Evolutionary conservation across 1,140 invertebrate genomes (phyloP).

Genomic region (Macrotrachela quadricornifera): DNA sequence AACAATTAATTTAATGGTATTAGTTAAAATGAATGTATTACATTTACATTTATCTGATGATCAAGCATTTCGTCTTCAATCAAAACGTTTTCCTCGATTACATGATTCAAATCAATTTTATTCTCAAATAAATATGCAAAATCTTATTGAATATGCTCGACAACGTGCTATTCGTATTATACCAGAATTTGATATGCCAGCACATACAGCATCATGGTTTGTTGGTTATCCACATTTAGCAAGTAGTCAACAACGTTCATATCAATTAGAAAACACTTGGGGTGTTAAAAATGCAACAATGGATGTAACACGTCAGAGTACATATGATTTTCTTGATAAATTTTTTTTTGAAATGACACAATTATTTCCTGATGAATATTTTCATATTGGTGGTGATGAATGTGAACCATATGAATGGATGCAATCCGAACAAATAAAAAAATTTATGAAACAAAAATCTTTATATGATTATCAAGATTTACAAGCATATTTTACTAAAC

Average conservation of each 20-base stretch:
- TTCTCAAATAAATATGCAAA: slow-evolving; percentile 38
- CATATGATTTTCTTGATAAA: slow-evolving; percentile 19
- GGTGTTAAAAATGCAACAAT: slow-evolving; percentile 12
- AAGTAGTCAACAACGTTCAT: slow-evolving; percentile 35
- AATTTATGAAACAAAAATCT: too few species aligned
- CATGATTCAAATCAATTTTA: slow-evolving; percentile 39
- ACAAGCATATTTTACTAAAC: too few species aligned
- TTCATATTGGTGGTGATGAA: slow-evolving; percentile 59
- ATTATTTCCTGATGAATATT: slow-evolving; percentile 26
- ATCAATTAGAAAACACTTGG: slow-evolving; percentile 41
- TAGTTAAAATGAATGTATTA: slow-evolving; percentile 72
- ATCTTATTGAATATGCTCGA: slow-evolving; percentile 53
- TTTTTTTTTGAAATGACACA: slow-evolving; percentile 20
- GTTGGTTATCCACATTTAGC: slow-evolving; percentile 39
- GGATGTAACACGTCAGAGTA: slow-evolving; percentile 19
- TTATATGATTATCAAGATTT: too few species aligned
- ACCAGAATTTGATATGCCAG: slow-evolving; percentile 77
- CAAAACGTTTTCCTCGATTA: slow-evolving; percentile 43
- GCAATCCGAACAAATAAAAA: too few species aligned
- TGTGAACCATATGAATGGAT: too few species aligned
- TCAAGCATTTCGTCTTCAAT: slow-evolving; percentile 66
- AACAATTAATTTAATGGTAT: slow-evolving; percentile 43
- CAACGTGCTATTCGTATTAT: slow-evolving; percentile 62
- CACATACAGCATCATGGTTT: slow-evolving; percentile 24
- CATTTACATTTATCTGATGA: slow-evolving; percentile 87